Conservation (phyloP, 2,797 vertebrate genomes). For the Amniataba percoides region DNA sequence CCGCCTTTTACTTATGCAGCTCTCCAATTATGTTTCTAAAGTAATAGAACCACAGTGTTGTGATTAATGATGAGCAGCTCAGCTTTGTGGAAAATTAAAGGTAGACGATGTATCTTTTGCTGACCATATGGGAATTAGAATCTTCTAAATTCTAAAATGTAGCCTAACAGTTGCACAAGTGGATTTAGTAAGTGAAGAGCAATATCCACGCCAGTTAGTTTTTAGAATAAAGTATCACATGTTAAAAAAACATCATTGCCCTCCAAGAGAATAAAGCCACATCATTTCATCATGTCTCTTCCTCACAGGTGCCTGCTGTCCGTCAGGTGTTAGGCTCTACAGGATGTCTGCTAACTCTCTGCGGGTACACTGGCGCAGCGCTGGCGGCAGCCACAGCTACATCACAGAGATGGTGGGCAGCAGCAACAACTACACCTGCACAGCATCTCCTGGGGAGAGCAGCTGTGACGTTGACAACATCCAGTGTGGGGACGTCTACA, state of each 20-base stretch:
- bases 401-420: conserved; percentile 82
- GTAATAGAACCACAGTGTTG: too few relatives aligned
- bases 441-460: conserved; percentile 75
- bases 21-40: background rate
- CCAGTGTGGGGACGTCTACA: conserved; percentile 89
- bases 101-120: background rate
- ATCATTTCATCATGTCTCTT: background rate
- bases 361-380: conserved; percentile 88
- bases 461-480: conserved; percentile 87
- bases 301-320: conserved; percentile 90
- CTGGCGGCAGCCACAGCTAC: conserved; percentile 78
- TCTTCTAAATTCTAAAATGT: too few relatives aligned
- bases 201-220: too few relatives aligned
- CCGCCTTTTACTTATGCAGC: background rate
- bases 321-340: conserved; percentile 90
- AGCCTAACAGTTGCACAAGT: too few relatives aligned
- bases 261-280: background rate
- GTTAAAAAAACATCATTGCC: background rate
- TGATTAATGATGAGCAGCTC: too few relatives aligned
- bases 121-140: background rate
- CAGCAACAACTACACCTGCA: conserved; percentile 87
- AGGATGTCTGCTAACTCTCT: conserved; percentile 83
- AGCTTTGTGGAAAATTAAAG: background rate
- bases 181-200: too few relatives aligned
- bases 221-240: too few relatives aligned